phyloP scores from a whole-genome alignment of 1,140 invertebrate genomes.

The Linepithema humile region DNA sequence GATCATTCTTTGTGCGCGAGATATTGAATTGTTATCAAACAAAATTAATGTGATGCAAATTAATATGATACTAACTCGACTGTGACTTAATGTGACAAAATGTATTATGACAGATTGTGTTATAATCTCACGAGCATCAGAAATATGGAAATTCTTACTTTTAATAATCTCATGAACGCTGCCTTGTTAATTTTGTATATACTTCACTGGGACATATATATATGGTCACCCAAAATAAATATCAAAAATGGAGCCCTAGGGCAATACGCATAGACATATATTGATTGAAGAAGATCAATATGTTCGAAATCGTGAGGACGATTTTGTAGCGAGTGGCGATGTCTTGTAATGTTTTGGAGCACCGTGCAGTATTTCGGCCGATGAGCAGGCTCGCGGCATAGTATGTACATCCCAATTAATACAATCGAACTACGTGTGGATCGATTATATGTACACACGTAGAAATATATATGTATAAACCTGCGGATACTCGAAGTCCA shows the following conservation, averaged over 20 bases:
- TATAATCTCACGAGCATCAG: neutral
- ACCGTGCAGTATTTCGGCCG: conserved; percentile 81
- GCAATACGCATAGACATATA: neutral
- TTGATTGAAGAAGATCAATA: neutral
- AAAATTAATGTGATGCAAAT: neutral
- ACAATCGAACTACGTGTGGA: conserved; percentile 37
- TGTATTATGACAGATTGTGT: neutral
- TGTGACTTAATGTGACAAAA: too few species aligned
- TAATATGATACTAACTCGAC: too few species aligned
- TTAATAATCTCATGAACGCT: conserved; percentile 13
- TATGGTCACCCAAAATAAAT: neutral
- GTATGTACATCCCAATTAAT: conserved; percentile 64
- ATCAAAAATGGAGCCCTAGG: neutral
- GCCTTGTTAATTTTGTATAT: conserved; percentile 1
- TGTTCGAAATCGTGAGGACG: conserved; percentile 38
- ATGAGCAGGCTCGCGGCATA: conserved; percentile 81
- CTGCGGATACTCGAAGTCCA: neutral
- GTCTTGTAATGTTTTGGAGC: conserved; percentile 68
- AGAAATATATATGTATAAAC: neutral
- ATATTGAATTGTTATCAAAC: conserved; percentile 9
- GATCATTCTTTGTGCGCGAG: neutral
- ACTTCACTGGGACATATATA: conserved; percentile 7
- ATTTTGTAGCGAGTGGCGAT: conserved; percentile 7
- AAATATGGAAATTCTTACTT: neutral
- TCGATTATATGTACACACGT: conserved; percentile 20